A percentile compares a stretch with the other conserved stretches of the same genome.
Conservation (phyloP, 2,113 vertebrate species). For the Arvicanthis niloticus region DNA sequence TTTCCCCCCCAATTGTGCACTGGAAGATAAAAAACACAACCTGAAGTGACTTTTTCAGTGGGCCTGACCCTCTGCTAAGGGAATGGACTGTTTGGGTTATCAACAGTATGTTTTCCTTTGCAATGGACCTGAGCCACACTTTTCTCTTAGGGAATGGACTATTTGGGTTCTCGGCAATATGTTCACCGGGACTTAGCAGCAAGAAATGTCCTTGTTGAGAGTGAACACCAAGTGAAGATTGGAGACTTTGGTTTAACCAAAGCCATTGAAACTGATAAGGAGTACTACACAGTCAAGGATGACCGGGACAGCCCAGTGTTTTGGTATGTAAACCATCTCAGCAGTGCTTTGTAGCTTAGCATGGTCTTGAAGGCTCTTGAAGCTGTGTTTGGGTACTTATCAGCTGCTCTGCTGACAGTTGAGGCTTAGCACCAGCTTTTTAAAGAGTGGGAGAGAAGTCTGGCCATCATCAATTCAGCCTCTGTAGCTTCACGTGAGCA, state of each 20-base stretch:
- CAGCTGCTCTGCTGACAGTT: neutral
- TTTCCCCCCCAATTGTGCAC: neutral
- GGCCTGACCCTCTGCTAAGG: neutral
- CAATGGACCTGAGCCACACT: neutral
- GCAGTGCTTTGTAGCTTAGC: neutral
- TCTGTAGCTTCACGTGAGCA: neutral
- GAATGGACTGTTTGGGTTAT: neutral
- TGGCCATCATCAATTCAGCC: neutral
- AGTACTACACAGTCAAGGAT: slow-evolving; percentile 97
- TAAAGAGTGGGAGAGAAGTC: neutral
- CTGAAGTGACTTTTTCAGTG: neutral
- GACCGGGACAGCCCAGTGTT: slow-evolving; percentile 97
- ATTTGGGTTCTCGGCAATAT: slow-evolving; percentile 94
- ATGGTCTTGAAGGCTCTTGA: neutral
- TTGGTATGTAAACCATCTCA: slow-evolving; percentile 87
- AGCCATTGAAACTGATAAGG: slow-evolving; percentile 96
- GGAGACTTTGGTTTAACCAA: slow-evolving; percentile 99
- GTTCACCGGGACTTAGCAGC: slow-evolving; percentile 98
- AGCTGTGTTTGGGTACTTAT: neutral
- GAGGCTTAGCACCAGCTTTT: neutral
- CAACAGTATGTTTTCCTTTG: neutral
- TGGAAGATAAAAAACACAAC: neutral
- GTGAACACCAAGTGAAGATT: slow-evolving; percentile 96
- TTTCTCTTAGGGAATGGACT: slow-evolving; percentile 94
- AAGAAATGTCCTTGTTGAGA: slow-evolving; percentile 97